A percentile compares a stretch with the other conserved stretches of the same genome.
Conservation (phyloP, 2,113 vertebrate species). For the Callocephalon fimbriatum region DNA sequence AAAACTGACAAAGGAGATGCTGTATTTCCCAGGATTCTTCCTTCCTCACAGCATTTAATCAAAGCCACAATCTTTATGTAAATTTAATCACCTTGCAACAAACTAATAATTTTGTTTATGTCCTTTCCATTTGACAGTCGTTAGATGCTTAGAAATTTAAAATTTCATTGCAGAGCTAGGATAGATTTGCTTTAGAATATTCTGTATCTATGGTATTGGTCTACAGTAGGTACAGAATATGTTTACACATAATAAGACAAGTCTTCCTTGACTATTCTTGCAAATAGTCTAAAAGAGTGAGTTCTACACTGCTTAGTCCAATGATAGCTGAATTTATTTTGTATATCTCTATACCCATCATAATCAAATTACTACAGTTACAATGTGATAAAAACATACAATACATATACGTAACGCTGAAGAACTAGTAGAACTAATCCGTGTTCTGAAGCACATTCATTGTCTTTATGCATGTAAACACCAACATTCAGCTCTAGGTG, state of each 20-base stretch:
- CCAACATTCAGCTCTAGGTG: background rate
- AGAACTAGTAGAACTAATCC: background rate
- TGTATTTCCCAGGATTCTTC: constrained; percentile 8
- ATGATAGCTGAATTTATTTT: background rate
- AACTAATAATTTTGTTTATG: constrained; percentile 51
- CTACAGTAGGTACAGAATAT: background rate
- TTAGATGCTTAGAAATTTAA: constrained; percentile 36
- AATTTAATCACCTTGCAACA: constrained; percentile 62
- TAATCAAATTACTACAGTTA: background rate
- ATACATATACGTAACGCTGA: background rate
- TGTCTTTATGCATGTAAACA: background rate
- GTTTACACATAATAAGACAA: background rate
- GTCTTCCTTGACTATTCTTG: background rate
- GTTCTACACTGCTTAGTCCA: background rate
- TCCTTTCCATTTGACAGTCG: constrained; percentile 34
- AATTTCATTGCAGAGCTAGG: constrained; percentile 20
- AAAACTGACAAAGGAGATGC: background rate
- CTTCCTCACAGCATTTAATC: constrained; percentile 30
- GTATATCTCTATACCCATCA: background rate
- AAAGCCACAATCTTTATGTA: constrained; percentile 53
- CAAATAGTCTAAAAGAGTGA: background rate
- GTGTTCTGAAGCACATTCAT: background rate
- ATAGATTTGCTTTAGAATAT: background rate
- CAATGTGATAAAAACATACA: background rate
- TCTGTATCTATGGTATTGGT: background rate